Evolutionary conservation across 2,797 vertebrate species (phyloP).

Genomic region (Lindbergichthys nudifrons): DNA sequence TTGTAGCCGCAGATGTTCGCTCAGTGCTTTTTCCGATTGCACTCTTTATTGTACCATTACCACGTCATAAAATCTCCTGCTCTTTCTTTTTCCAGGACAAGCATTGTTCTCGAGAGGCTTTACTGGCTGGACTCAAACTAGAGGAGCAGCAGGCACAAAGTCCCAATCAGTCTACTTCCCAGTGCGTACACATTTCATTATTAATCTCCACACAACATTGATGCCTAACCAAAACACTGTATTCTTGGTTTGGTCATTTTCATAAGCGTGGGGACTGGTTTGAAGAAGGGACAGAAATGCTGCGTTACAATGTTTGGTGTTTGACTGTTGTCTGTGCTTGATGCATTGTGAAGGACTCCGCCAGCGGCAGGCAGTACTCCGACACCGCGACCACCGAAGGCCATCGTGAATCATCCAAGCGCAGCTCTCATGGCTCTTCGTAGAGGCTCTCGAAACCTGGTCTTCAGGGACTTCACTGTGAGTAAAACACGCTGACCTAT

Average conservation of each 20-base stretch:
- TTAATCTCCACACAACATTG: not conserved
- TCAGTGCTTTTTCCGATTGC: not conserved
- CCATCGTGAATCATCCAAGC: slow-evolving; percentile 98
- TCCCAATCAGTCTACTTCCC: slow-evolving; percentile 93
- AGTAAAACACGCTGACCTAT: slow-evolving; percentile 69
- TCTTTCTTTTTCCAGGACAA: slow-evolving; percentile 89
- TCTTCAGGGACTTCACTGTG: slow-evolving; percentile 99
- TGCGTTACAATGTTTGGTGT: not conserved
- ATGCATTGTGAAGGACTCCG: slow-evolving; percentile 85
- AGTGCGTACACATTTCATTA: slow-evolving; percentile 82
- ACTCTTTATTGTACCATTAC: not conserved
- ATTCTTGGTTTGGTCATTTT: not conserved
- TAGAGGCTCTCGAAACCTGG: slow-evolving; percentile 97
- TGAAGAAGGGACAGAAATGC: not conserved
- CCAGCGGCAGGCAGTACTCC: slow-evolving; percentile 86
- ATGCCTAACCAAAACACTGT: not conserved
- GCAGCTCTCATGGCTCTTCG: slow-evolving; percentile 98
- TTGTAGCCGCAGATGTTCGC: not conserved
- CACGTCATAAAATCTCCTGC: no score
- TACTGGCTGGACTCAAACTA: slow-evolving; percentile 94
- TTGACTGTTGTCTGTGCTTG: slow-evolving; percentile 12
- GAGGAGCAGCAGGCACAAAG: slow-evolving; percentile 94
- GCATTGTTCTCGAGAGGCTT: slow-evolving; percentile 98
- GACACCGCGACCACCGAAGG: slow-evolving; percentile 93
- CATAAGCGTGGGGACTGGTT: no score